These are phyloP conservation scores for Chloropsis cyanopogon DNA, from an alignment of 2,113 vertebrate species.

Conservation along the genomic window DNA sequence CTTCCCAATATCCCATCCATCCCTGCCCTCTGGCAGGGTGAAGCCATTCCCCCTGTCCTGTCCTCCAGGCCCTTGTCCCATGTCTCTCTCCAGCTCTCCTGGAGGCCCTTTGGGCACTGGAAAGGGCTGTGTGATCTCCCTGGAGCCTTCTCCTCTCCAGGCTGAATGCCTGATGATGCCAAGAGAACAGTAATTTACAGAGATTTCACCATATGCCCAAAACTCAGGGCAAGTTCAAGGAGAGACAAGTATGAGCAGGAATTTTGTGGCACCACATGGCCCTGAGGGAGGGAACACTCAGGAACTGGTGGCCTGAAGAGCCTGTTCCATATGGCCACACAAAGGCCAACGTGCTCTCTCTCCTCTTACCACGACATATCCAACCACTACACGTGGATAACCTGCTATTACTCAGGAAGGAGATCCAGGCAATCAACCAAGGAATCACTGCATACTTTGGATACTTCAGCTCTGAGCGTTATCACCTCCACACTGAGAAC, in stretches of 20 bases:
- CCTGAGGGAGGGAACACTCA: rapidly evolving
- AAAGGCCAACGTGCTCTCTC: background rate
- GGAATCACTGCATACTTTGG: background rate
- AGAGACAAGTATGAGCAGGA: background rate
- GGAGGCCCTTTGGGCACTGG: background rate
- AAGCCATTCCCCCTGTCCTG: background rate
- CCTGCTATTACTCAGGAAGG: background rate
- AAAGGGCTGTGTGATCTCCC: background rate
- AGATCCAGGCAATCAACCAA: background rate
- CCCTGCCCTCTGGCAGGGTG: background rate
- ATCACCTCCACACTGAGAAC: background rate
- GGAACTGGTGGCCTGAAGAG: background rate
- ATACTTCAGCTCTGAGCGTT: background rate
- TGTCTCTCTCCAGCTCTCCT: background rate
- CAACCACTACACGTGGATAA: background rate
- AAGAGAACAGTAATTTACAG: background rate
- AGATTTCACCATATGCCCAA: background rate
- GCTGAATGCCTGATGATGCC: background rate
- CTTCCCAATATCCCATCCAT: rapidly evolving
- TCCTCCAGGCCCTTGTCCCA: rapidly evolving
- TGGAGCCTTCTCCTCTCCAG: background rate
- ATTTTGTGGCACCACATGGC: rapidly evolving
- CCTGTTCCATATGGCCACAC: background rate
- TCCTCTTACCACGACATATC: background rate
- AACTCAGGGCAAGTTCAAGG: background rate